phyloP scores from a whole-genome alignment of 2,888 invertebrate genomes.

The Aricia artaxerxes region DNA sequence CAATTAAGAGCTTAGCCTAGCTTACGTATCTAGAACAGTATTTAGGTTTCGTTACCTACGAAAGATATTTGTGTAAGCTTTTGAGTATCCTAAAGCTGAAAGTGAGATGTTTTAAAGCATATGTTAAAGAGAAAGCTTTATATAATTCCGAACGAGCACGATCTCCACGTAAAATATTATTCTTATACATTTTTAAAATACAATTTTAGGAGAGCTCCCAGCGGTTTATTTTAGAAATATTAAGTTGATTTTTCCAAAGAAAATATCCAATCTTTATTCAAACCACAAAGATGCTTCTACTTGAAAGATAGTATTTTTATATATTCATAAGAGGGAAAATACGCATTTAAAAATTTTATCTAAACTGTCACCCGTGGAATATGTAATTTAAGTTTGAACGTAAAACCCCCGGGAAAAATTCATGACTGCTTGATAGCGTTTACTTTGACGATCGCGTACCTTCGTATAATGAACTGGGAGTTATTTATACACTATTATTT shows the following conservation, averaged over 20 bases:
- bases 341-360: constrained; percentile 47
- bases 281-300: constrained; percentile 24
- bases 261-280: constrained; percentile 30
- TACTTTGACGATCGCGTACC: constrained; percentile 62
- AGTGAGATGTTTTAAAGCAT: background rate
- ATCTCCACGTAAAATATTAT: constrained; percentile 3
- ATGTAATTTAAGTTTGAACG: constrained; percentile 71
- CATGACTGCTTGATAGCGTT: constrained; percentile 53
- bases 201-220: constrained; percentile 9
- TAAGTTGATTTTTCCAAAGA: constrained; percentile 20
- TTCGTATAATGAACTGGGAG: constrained; percentile 39
- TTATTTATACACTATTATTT: constrained; percentile 7
- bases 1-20: background rate
- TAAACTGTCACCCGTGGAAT: constrained; percentile 59
- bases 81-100: background rate
- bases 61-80: background rate
- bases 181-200: constrained; percentile 22
- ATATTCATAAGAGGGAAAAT: constrained; percentile 42
- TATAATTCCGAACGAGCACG: constrained; percentile 3
- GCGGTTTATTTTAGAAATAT: constrained; percentile 21
- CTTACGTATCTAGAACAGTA: background rate
- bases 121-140: background rate
- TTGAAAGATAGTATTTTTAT: constrained; percentile 32
- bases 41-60: background rate
- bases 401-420: constrained; percentile 67